These are phyloP conservation scores for Conchocele bisecta DNA, from an alignment of 2,888 invertebrate genomes.

Conservation along the genomic window DNA sequence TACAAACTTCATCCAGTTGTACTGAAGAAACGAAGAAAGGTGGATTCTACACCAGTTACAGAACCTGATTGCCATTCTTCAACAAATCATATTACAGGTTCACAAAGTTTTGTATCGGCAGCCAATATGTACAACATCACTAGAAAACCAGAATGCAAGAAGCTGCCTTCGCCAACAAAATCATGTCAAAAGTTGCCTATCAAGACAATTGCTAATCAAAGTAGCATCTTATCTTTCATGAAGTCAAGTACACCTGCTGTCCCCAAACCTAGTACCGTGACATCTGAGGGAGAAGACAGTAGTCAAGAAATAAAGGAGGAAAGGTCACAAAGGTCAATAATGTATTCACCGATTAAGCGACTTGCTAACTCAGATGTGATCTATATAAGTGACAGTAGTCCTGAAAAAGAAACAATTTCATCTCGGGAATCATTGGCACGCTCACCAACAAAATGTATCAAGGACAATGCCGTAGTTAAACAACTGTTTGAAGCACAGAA, in stretches of 20 bases:
- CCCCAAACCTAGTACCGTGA: neutral
- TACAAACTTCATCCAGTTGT: neutral
- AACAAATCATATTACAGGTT: neutral
- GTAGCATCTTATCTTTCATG: constrained; percentile 46
- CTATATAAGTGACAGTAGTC: constrained; percentile 61
- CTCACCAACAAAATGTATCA: constrained; percentile 1
- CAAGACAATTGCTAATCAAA: constrained; percentile 28
- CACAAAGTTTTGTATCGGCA: constrained; percentile 49
- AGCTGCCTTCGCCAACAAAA: too few species aligned
- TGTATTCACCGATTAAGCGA: constrained; percentile 68
- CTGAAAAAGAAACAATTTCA: constrained; percentile 37
- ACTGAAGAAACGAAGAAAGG: neutral
- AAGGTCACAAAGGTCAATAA: constrained; percentile 25
- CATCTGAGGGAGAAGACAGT: neutral
- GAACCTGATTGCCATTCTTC: constrained; percentile 38
- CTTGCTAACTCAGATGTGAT: constrained; percentile 44
- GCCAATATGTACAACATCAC: constrained; percentile 51
- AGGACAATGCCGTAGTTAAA: constrained; percentile 55
- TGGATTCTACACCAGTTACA: neutral
- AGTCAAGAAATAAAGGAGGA: neutral
- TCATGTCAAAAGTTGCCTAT: neutral
- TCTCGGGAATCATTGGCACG: constrained; percentile 25
- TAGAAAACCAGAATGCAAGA: neutral
- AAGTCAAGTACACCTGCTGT: constrained; percentile 10
- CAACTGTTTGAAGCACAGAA: constrained; percentile 65